Evolutionary conservation across 92 coral and sea anemone species (phyloP).

Genomic region (Actinernus sp.): DNA sequence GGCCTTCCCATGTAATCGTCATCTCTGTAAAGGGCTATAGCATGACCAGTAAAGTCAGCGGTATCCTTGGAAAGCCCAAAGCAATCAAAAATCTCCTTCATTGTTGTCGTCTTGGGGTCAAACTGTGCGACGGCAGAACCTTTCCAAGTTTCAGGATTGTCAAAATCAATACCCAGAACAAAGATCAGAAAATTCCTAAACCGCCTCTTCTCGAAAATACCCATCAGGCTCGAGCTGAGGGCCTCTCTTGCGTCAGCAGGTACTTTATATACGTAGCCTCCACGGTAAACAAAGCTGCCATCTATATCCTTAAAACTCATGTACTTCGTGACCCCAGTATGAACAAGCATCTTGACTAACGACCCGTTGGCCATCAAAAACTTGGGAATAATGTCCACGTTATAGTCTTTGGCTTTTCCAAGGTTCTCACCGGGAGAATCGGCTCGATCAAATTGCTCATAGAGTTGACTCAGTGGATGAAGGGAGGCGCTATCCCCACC

Average conservation of each 20-base stretch:
- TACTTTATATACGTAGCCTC: constrained; percentile 81
- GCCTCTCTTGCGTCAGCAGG: constrained; percentile 94
- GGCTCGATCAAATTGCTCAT: constrained; percentile 61
- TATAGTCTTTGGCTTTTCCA: constrained; percentile 81
- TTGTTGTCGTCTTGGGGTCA: constrained; percentile 71
- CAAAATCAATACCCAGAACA: constrained; percentile 59
- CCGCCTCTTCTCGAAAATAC: constrained; percentile 92
- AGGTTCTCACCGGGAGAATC: constrained; percentile 41
- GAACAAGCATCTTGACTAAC: constrained; percentile 80
- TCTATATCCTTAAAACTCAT: constrained; percentile 91
- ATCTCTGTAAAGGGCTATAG: constrained; percentile 81
- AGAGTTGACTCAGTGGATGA: constrained; percentile 76
- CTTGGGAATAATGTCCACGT: constrained; percentile 92
- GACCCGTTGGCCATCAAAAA: constrained; percentile 91
- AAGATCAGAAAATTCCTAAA: constrained; percentile 82
- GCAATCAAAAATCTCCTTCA: constrained; percentile 77
- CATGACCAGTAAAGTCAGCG: constrained; percentile 92
- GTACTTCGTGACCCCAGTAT: constrained; percentile 86
- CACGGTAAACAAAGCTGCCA: constrained; percentile 88
- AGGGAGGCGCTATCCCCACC: constrained; percentile 95
- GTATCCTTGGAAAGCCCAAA: constrained; percentile 86
- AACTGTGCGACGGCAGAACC: constrained; percentile 6
- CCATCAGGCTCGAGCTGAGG: constrained; percentile 78
- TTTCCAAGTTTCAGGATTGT: constrained; percentile 75
- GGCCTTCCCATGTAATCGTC: constrained; percentile 82